Evolutionary conservation across 2,888 invertebrate genomes (phyloP), one percentile per base, ranked within the genome.

Genomic region (Diaprepes abbreviatus): DNA sequence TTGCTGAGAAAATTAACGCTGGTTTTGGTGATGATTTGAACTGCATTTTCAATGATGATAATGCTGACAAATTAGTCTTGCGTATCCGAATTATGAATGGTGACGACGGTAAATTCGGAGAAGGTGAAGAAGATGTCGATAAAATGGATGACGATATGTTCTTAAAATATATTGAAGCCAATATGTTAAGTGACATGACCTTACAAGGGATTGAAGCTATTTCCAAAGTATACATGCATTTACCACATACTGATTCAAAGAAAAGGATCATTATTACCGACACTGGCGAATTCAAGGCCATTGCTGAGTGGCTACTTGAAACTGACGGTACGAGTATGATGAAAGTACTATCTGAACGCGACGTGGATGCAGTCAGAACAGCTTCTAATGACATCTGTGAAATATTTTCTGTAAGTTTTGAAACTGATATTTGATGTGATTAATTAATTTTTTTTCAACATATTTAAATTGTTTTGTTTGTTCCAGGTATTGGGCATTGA

Each of bases 141-240:
- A 98, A 98, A 85, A 99, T 99, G 98, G 98, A 98, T 80, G 99
- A 99, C 81, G 98, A 99, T 81, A 97, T 97, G 91, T 99, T 99
- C 88, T 85, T 99, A 73, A 88, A 98, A 66, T 99, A 98, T 84
- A 99, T 99, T 79, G 99, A 99, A 86, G 95, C 98, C 0, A 99
- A 98, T 83, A 97, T 99, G 96, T 86, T 99, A 63, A 97, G 97
- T 50, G 99, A 99, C 83, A 97, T 99, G 96, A 98, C 98, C 0
- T 85, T 99, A 59, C 97, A 98, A 82, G 88, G 87, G 19, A 98
- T 99, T 76, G 98, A 98, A 84, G 94, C 97, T 2, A 98, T 98
- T 78, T 90, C 94, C 45, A 98, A 98, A 87, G 99, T 94, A 55
- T 99, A 99, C 88, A 99, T 99, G 99, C 98, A 99, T 88, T 87